These are phyloP conservation scores for Procambarus clarkii DNA, from an alignment of 1,140 invertebrate species.

Conservation along the genomic window DNA sequence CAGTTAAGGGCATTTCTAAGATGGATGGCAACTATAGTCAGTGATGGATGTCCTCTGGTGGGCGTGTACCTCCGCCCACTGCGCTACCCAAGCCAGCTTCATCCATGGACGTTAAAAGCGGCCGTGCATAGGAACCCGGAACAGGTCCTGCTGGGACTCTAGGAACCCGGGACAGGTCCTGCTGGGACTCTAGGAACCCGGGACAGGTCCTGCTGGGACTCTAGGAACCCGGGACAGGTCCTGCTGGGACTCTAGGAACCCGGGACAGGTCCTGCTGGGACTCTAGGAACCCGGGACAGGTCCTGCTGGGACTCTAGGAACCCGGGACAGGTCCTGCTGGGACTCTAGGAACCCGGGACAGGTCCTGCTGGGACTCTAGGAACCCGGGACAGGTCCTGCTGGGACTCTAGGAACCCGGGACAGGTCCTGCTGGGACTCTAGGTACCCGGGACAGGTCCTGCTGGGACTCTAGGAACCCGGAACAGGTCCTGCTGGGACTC, in stretches of 20 bases:
- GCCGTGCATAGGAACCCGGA: background rate
- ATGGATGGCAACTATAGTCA: background rate
- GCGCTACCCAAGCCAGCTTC: background rate
- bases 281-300: background rate
- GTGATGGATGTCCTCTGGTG: conserved; percentile 24
- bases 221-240: background rate
- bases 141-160: background rate
- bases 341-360: background rate
- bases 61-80: background rate
- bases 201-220: background rate
- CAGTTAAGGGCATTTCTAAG: conserved; percentile 2
- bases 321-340: background rate
- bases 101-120: background rate
- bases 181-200: background rate
- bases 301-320: background rate
- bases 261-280: background rate
- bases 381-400: background rate
- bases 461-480: background rate
- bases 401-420: background rate
- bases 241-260: background rate
- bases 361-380: background rate
- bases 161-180: background rate
- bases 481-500: background rate
- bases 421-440: background rate
- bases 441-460: background rate